These are phyloP conservation scores for Rhinophrynus dorsalis DNA, from an alignment of 2,797 vertebrate genomes.

Conservation along the genomic window DNA sequence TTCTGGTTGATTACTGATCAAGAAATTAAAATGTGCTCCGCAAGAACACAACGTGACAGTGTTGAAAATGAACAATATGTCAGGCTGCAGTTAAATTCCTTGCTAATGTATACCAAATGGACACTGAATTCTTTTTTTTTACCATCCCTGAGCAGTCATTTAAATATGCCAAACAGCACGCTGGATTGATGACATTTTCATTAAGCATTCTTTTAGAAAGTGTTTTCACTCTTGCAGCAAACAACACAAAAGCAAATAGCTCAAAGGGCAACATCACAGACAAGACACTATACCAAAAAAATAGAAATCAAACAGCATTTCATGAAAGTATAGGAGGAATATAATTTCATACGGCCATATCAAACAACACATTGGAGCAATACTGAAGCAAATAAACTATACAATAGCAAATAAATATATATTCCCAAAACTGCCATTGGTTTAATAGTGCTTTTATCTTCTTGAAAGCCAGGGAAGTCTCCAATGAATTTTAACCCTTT, in stretches of 20 bases:
- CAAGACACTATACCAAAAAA: not conserved
- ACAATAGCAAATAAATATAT: no score
- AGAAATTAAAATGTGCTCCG: conserved; percentile 66
- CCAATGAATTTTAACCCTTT: no score
- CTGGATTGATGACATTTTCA: conserved; percentile 34
- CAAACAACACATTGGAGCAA: no score
- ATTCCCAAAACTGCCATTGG: no score
- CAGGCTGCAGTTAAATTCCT: conserved; percentile 55
- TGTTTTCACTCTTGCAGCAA: conserved; percentile 45
- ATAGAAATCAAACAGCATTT: conserved; percentile 1
- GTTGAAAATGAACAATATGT: conserved; percentile 64
- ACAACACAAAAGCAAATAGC: conserved; percentile 20
- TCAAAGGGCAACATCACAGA: conserved; percentile 35
- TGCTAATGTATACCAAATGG: conserved; percentile 58
- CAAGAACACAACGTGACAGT: conserved; percentile 58
- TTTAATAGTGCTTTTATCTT: no score
- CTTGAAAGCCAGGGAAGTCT: no score
- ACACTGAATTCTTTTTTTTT: conserved; percentile 44
- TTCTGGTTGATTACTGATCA: conserved; percentile 68
- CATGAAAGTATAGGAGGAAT: no score
- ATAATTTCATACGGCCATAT: no score
- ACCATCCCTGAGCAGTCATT: conserved; percentile 48
- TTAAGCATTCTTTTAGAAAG: conserved; percentile 39
- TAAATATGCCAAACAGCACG: conserved; percentile 39
- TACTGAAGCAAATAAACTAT: no score